Percentiles rank a stretch among this genome's conserved stretches.
phyloP scores from a whole-genome alignment of 2,113 vertebrate species.

The Phoenicopterus ruber region DNA sequence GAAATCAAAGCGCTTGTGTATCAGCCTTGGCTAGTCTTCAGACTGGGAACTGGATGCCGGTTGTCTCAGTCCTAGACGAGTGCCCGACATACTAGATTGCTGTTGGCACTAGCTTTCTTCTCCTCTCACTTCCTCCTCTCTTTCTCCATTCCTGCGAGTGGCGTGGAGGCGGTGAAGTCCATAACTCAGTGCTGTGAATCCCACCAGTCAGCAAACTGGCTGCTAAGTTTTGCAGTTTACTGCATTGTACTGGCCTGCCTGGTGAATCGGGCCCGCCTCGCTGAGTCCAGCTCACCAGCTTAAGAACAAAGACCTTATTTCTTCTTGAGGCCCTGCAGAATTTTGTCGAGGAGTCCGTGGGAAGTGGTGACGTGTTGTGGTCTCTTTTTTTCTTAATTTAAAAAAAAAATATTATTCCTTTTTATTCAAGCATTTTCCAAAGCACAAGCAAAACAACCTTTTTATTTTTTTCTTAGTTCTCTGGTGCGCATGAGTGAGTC shows the following conservation, averaged over 20 bases:
- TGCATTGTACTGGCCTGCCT: background rate
- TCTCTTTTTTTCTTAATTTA: background rate
- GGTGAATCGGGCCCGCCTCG: background rate
- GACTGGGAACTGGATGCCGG: background rate
- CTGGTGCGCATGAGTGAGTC: background rate
- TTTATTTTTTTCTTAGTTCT: background rate
- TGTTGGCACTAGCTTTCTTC: background rate
- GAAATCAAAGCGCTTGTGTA: background rate
- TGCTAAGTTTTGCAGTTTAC: background rate
- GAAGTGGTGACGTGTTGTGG: background rate
- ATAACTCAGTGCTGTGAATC: background rate
- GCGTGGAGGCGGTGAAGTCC: background rate
- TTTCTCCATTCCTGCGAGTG: background rate
- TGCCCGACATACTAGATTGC: background rate
- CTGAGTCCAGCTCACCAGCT: background rate
- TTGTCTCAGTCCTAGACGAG: background rate
- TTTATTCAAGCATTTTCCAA: background rate
- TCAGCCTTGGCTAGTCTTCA: background rate
- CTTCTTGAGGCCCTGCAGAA: background rate
- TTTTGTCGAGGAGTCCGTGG: background rate
- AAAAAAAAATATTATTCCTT: background rate
- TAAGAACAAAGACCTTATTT: background rate
- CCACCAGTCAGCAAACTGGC: background rate
- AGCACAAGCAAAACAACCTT: background rate
- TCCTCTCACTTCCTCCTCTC: background rate